Conservation (phyloP, 2,797 vertebrate genomes). For the Premnoplex brunnescens region DNA sequence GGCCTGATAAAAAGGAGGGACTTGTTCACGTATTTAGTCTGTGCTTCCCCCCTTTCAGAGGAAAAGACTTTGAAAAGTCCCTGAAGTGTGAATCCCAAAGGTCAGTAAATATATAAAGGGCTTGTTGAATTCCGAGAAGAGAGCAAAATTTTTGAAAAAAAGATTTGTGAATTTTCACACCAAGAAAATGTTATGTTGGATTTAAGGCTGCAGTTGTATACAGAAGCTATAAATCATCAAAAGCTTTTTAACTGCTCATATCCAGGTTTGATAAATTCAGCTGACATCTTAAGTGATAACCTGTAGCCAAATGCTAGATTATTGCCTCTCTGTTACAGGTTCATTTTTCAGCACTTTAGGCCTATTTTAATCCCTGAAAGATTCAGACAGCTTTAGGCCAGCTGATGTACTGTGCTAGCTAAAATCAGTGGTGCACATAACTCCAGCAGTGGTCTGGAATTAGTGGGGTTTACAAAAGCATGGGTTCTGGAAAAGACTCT, state of each 20-base stretch:
- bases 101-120: neutral
- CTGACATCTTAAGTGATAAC: neutral
- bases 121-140: neutral
- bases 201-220: neutral
- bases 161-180: neutral
- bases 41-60: neutral
- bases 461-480: neutral
- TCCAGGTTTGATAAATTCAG: slow-evolving; percentile 11
- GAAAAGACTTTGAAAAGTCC: neutral
- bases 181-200: neutral
- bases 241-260: slow-evolving; percentile 10
- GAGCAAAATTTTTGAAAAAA: neutral
- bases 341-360: slow-evolving; percentile 7
- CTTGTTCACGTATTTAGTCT: neutral
- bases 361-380: neutral
- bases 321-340: neutral
- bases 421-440: neutral
- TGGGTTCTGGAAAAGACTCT: neutral
- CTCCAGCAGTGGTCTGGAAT: neutral
- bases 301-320: slow-evolving; percentile 5
- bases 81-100: slow-evolving; percentile 8
- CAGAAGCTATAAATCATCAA: neutral
- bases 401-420: neutral
- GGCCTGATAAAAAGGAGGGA: neutral
- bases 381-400: neutral